phyloP scores from a whole-genome alignment of 64 coral and sea anemone species.

The Orbicella faveolata region DNA sequence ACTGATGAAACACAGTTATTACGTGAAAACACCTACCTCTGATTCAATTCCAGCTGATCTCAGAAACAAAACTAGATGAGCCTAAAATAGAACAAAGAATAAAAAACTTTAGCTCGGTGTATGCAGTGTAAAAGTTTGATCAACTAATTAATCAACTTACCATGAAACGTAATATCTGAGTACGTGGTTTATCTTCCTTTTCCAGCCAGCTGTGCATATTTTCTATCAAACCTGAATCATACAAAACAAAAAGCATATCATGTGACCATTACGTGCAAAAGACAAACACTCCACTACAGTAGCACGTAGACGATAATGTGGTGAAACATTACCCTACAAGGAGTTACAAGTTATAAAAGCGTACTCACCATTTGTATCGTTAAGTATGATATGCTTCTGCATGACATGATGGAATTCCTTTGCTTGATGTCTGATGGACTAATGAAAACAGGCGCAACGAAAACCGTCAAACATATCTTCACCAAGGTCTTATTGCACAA shows the following conservation, averaged over 20 bases:
- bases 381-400: constrained; percentile 87
- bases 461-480: background rate
- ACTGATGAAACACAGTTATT: background rate
- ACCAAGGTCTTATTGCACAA: background rate
- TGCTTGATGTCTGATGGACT: constrained; percentile 70
- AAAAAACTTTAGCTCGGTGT: background rate
- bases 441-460: background rate
- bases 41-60: constrained; percentile 80
- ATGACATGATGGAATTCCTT: constrained; percentile 80
- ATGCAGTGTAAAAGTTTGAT: background rate
- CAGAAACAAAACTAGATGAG: constrained; percentile 93
- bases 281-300: too few relatives aligned
- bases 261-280: background rate
- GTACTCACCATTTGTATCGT: constrained; percentile 79
- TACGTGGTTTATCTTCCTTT: constrained; percentile 50
- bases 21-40: constrained; percentile 47
- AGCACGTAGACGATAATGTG: too few relatives aligned
- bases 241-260: background rate
- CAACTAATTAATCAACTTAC: constrained; percentile 22
- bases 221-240: constrained; percentile 74
- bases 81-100: constrained; percentile 24
- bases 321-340: too few relatives aligned
- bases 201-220: constrained; percentile 85
- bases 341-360: background rate
- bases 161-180: constrained; percentile 95